phyloP scores from a whole-genome alignment of 2,888 invertebrate genomes.

The Phortica magna region DNA sequence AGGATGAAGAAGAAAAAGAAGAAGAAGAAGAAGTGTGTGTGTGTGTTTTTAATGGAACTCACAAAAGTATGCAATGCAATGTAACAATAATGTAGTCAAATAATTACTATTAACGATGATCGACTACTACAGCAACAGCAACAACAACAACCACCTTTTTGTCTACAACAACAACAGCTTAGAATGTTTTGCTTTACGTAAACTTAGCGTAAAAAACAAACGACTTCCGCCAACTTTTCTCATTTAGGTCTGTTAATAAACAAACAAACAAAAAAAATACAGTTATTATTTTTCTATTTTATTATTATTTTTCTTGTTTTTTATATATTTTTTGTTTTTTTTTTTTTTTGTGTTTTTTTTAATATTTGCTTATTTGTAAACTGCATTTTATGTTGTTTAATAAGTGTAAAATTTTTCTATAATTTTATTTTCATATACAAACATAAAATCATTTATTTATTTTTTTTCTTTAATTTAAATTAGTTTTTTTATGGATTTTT shows the following conservation, averaged over 20 bases:
- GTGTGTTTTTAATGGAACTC: no score
- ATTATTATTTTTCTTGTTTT: slow-evolving; percentile 29
- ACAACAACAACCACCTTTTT: not conserved
- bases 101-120: no score
- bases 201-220: not conserved
- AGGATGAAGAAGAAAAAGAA: no score
- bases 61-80: no score
- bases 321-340: slow-evolving; percentile 23
- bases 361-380: slow-evolving; percentile 25
- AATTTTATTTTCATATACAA: slow-evolving; percentile 11
- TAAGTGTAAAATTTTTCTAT: slow-evolving; percentile 34
- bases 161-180: slow-evolving; percentile 35
- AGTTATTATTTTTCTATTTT: slow-evolving; percentile 35
- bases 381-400: slow-evolving; percentile 13
- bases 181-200: slow-evolving; percentile 33
- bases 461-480: slow-evolving; percentile 10
- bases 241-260: slow-evolving; percentile 55
- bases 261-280: slow-evolving; percentile 29
- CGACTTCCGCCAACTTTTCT: slow-evolving; percentile 30
- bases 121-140: no score
- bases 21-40: no score
- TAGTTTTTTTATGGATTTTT: slow-evolving; percentile 2
- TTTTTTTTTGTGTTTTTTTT: no score
- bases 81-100: no score
- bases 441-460: slow-evolving; percentile 2